Evolutionary conservation across 1,140 invertebrate species (phyloP), one percentile per base, ranked within the genome.

Genomic region (Bombus balteatus): DNA sequence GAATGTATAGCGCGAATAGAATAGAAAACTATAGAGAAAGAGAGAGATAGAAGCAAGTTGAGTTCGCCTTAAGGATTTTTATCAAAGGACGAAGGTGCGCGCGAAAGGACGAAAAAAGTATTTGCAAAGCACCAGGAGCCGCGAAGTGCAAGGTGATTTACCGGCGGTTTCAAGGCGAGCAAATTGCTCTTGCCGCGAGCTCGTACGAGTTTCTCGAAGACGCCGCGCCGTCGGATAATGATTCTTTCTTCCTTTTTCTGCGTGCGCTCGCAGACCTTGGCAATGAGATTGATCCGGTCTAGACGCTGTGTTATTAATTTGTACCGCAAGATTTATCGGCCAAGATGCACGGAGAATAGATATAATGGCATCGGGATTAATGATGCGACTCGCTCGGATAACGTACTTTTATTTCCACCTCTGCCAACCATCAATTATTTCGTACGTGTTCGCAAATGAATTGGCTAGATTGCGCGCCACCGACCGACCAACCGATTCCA

Each of bases 231-330:
- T 66, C 66, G 66, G 66, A 80, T 81, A 86, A 86, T 73, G 32
- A 53, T 68, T 57, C 41, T 71, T 32, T 59, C 41, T 39, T 34
- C 32, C n/a, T 34, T 28, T 43, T 22, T 53, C 66, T 47, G 5
- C 66, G 9, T n/a, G 53, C 74, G 25, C 77, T 75, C n/a, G 28
- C 9, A 68, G 76, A 47, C 88, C 88, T 89, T 89, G 81, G 73
- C 88, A 89, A 80, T 89, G 85, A 89, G 66, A 71, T 59, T 71
- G 77, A 89, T 83, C 80, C 85, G 66, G 74, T 87, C 72, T 74
- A 34, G 72, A 77, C 85, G 72, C 65, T n/a, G 72, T 62, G 77
- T 85, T 88, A 68, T 89, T 81, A 89, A 77, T 74, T 87, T 68
- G 62, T 47, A 65, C 81, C 43, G 66, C 15, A 68, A 89, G 88